A percentile compares a stretch with the other conserved stretches of the same genome.
Evolutionary conservation across 2,113 vertebrate genomes (phyloP).

Genomic region (Gulo gulo): DNA sequence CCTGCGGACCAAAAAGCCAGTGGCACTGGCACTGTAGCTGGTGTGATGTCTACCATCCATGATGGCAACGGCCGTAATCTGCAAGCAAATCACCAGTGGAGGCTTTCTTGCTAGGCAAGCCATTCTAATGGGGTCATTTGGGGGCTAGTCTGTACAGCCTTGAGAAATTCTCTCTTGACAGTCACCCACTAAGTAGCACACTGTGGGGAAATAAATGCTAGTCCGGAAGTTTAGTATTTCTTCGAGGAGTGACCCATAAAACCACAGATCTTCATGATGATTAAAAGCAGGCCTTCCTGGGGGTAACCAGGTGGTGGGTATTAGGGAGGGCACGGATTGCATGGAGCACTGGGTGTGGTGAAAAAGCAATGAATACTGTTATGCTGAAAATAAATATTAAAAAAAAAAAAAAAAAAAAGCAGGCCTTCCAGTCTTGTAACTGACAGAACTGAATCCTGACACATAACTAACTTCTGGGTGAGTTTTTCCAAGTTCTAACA

Average conservation of each 20-base stretch:
- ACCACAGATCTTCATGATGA: neutral
- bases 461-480: neutral
- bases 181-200: neutral
- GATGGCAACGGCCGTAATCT: neutral
- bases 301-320: too few relatives aligned
- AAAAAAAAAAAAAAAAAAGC: too few relatives aligned
- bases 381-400: too few relatives aligned
- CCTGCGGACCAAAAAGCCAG: neutral
- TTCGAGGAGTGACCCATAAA: neutral
- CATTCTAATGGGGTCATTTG: neutral
- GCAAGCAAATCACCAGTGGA: neutral
- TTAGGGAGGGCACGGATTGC: too few relatives aligned
- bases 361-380: too few relatives aligned
- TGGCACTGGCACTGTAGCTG: neutral
- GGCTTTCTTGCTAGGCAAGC: neutral
- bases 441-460: neutral
- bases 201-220: neutral
- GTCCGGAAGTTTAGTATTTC: neutral
- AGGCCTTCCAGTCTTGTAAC: neutral
- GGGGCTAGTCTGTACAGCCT: neutral
- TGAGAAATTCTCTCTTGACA: neutral
- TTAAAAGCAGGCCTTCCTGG: neutral
- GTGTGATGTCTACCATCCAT: neutral
- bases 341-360: too few relatives aligned
- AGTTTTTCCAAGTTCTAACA: slow-evolving; percentile 1